Evolutionary conservation across 2,797 vertebrate species (phyloP).

Genomic region (Acipenser transmontanus): DNA sequence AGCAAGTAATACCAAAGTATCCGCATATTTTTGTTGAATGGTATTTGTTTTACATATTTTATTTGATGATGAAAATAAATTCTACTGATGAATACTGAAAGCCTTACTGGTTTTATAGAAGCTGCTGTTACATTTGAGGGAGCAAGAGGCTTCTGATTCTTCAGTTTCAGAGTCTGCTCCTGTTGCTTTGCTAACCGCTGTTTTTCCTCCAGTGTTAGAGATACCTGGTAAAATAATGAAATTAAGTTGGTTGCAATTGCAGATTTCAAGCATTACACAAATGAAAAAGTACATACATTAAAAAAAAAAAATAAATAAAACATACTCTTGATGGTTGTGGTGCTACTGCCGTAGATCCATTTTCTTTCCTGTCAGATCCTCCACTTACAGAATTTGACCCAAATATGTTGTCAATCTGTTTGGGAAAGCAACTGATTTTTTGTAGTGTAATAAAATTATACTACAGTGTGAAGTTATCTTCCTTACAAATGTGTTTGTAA

Average conservation of each 20-base stretch:
- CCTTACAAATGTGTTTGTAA: background rate
- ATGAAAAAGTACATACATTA: background rate
- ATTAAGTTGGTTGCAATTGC: background rate
- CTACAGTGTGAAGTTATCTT: background rate
- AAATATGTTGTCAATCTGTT: conserved; percentile 84
- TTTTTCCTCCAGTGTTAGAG: conserved; percentile 94
- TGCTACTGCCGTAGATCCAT: conserved; percentile 55
- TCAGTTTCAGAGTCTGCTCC: conserved; percentile 89
- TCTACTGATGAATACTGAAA: background rate
- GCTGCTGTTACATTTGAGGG: conserved; percentile 66
- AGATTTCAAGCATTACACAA: background rate
- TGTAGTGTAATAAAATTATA: background rate
- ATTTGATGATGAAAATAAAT: background rate
- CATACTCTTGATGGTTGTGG: conserved; percentile 76
- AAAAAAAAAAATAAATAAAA: background rate
- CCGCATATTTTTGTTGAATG: too few species aligned
- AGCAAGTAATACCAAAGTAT: too few species aligned
- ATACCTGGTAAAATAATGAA: conserved; percentile 59
- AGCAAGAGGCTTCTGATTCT: conserved; percentile 83
- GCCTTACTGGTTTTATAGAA: conserved; percentile 67
- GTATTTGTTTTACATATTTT: too few species aligned
- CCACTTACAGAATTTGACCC: conserved; percentile 59
- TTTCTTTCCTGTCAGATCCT: conserved; percentile 74
- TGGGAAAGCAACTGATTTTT: background rate
- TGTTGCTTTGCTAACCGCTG: conserved; percentile 94